Conservation (phyloP, 2,797 vertebrate genomes). For the Hipposideros larvatus region DNA sequence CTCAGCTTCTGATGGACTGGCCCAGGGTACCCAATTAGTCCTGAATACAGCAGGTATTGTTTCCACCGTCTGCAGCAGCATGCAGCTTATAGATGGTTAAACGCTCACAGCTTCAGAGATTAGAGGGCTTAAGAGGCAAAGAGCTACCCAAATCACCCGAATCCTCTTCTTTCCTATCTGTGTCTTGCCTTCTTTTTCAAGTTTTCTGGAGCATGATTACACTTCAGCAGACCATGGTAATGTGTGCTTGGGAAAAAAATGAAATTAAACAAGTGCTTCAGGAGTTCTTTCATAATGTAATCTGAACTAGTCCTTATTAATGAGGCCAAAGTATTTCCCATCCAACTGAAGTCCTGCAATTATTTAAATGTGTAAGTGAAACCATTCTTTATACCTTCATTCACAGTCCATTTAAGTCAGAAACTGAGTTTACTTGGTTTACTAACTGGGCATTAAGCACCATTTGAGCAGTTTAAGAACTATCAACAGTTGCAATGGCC, state of each 20-base stretch:
- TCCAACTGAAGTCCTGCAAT: constrained; percentile 86
- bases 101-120: neutral
- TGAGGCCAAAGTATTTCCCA: constrained; percentile 84
- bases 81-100: neutral
- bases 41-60: neutral
- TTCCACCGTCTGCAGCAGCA: neutral
- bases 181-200: constrained; percentile 63
- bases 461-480: constrained; percentile 71
- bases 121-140: neutral
- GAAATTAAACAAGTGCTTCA: constrained; percentile 81
- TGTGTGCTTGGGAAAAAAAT: constrained; percentile 71
- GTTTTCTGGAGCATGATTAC: constrained; percentile 75
- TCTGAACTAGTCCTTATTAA: constrained; percentile 85
- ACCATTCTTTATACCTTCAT: constrained; percentile 87
- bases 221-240: constrained; percentile 64
- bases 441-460: constrained; percentile 69
- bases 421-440: constrained; percentile 76
- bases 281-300: constrained; percentile 83
- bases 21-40: neutral
- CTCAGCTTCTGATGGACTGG: neutral
- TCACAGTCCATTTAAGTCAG: constrained; percentile 86
- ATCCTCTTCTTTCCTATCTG: neutral
- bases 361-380: constrained; percentile 88
- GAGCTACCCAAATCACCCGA: neutral
- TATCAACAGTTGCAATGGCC: constrained; percentile 69